Evolutionary conservation across 23 tunicate genomes (phyloP).

Genomic region (Ascidia mentula): DNA sequence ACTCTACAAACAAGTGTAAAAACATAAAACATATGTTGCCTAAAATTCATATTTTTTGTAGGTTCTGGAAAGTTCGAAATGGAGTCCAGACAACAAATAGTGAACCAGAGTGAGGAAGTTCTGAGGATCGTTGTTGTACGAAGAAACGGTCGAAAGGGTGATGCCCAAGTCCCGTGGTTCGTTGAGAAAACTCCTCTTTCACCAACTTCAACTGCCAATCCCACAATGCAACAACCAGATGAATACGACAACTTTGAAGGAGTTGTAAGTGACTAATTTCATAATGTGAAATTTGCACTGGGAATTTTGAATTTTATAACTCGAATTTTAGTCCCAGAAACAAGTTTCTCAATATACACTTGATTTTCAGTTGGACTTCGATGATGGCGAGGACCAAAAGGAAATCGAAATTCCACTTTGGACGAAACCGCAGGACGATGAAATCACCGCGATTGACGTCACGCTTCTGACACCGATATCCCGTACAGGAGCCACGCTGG

Average conservation of each 20-base stretch:
- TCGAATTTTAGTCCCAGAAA: not conserved
- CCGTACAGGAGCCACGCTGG: constrained; percentile 58
- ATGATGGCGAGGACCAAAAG: constrained; percentile 83
- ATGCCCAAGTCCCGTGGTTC: constrained; percentile 80
- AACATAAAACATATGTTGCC: no score
- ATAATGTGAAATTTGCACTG: not conserved
- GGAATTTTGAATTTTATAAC: not conserved
- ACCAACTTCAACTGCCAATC: not conserved
- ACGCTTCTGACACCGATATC: constrained; percentile 71
- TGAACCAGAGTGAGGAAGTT: constrained; percentile 44
- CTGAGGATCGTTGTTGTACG: constrained; percentile 43
- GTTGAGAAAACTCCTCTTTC: constrained; percentile 38
- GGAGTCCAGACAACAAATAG: constrained; percentile 50
- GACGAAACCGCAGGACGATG: constrained; percentile 68
- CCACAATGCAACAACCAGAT: constrained; percentile 25
- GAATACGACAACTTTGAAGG: constrained; percentile 82
- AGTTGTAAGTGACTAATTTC: constrained; percentile 35
- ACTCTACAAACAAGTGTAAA: no score
- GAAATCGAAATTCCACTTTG: constrained; percentile 62
- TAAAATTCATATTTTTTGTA: constrained; percentile 6
- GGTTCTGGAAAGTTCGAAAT: constrained; percentile 80
- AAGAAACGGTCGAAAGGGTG: constrained; percentile 78
- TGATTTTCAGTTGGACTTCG: constrained; percentile 45
- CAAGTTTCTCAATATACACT: not conserved
- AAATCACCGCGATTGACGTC: constrained; percentile 61